phyloP scores from a whole-genome alignment of 2,797 vertebrate genomes.

The Esox masquinongy region DNA sequence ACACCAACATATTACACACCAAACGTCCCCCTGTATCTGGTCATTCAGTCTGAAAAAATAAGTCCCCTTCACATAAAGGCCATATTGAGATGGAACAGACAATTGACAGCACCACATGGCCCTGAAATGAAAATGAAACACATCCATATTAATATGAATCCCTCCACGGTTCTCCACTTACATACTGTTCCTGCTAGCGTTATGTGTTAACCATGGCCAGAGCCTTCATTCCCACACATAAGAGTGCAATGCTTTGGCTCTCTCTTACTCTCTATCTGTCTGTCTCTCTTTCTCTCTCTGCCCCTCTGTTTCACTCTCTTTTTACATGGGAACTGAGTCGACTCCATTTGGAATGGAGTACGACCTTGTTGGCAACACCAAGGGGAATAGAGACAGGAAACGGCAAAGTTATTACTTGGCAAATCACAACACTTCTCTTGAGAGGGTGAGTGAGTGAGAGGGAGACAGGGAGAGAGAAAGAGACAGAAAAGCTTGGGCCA shows the following conservation, averaged over 20 bases:
- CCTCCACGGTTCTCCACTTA: background rate
- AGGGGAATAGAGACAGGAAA: background rate
- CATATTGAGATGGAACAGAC: background rate
- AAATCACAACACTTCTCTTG: background rate
- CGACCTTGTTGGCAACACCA: constrained; percentile 13
- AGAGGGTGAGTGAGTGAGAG: background rate
- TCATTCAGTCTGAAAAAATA: background rate
- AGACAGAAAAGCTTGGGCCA: background rate
- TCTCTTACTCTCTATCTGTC: background rate
- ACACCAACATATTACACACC: background rate
- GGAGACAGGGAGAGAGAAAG: background rate
- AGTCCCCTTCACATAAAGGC: background rate
- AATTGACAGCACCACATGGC: background rate
- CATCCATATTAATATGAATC: no score
- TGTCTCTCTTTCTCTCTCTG: background rate
- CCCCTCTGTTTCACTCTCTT: background rate
- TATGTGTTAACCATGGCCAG: background rate
- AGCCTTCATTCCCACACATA: background rate
- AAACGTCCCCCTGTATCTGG: background rate
- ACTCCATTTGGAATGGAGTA: background rate
- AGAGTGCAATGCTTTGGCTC: background rate
- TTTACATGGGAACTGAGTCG: background rate
- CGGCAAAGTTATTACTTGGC: constrained; percentile 12
- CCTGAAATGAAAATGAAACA: background rate
- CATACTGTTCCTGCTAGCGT: background rate